Percentiles rank a stretch among this genome's conserved stretches.
These are phyloP conservation scores for Catocala sponsa DNA, from an alignment of 2,888 invertebrate genomes.

Conservation along the genomic window DNA sequence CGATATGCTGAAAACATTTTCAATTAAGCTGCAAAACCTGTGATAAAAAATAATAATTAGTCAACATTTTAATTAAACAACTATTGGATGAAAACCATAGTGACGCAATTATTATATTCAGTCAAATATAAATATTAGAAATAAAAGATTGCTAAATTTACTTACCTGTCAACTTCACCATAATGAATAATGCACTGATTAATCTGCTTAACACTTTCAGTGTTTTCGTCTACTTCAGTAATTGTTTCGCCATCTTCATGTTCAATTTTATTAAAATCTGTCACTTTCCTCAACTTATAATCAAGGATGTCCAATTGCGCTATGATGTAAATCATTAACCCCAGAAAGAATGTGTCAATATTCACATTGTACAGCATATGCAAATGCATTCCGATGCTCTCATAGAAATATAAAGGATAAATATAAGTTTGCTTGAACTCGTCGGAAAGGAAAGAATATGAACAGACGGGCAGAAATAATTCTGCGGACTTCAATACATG, in stretches of 20 bases:
- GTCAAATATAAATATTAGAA: too few species aligned
- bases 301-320: conserved; percentile 73
- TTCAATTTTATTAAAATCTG: conserved; percentile 31
- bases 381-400: conserved; percentile 64
- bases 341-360: conserved; percentile 69
- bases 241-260: conserved; percentile 11
- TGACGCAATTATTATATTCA: too few species aligned
- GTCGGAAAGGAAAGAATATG: conserved; percentile 66
- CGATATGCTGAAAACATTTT: conserved; percentile 64
- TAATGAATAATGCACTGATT: conserved; percentile 65
- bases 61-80: background rate
- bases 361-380: conserved; percentile 66
- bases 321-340: conserved; percentile 60
- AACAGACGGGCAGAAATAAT: conserved; percentile 60
- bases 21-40: conserved; percentile 66
- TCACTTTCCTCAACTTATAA: conserved; percentile 59
- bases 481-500: conserved; percentile 55
- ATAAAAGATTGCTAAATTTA: conserved; percentile 14
- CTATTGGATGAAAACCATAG: too few species aligned
- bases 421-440: conserved; percentile 51
- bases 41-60: conserved; percentile 33
- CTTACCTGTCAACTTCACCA: conserved; percentile 64
- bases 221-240: conserved; percentile 22
- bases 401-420: conserved; percentile 68
- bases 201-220: conserved; percentile 49